These are phyloP conservation scores for Chauna torquata DNA, from an alignment of 2,113 vertebrate genomes.

Conservation along the genomic window DNA sequence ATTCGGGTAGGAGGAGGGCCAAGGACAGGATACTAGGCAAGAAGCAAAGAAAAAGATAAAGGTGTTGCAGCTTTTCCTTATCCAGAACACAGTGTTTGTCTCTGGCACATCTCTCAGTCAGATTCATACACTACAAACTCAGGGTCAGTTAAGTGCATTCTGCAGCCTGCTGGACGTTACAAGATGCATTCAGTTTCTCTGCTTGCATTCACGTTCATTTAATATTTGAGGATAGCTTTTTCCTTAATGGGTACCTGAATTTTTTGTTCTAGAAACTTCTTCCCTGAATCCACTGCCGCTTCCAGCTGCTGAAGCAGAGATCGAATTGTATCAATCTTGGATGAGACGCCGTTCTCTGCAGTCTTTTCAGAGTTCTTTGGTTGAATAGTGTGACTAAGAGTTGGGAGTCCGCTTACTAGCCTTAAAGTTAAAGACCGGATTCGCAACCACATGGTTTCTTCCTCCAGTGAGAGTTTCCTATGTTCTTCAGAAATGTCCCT, in stretches of 20 bases:
- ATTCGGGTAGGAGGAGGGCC: constrained; percentile 92
- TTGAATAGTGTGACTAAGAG: constrained; percentile 77
- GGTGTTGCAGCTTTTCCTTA: constrained; percentile 33
- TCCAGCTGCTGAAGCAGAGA: constrained; percentile 87
- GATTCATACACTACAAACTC: constrained; percentile 27
- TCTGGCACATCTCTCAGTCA: constrained; percentile 38
- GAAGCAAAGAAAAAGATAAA: constrained; percentile 42
- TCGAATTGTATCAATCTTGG: constrained; percentile 80
- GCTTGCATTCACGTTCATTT: not conserved
- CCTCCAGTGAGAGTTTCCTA: constrained; percentile 86
- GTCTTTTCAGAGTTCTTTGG: constrained; percentile 86
- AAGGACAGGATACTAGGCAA: constrained; percentile 89
- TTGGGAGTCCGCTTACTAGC: constrained; percentile 84
- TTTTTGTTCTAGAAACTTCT: constrained; percentile 82
- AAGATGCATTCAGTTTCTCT: constrained; percentile 6
- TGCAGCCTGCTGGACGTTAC: constrained; percentile 16
- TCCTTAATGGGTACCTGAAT: constrained; percentile 75
- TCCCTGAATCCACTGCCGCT: constrained; percentile 80
- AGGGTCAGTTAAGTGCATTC: constrained; percentile 33
- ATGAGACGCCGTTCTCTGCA: constrained; percentile 89
- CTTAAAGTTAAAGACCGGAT: constrained; percentile 91
- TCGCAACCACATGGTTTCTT: constrained; percentile 90
- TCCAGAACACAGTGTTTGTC: not conserved
- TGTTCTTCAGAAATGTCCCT: constrained; percentile 91
- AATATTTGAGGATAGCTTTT: not conserved